phyloP scores from a whole-genome alignment of 2,113 vertebrate species.

The Notechis scutatus region DNA sequence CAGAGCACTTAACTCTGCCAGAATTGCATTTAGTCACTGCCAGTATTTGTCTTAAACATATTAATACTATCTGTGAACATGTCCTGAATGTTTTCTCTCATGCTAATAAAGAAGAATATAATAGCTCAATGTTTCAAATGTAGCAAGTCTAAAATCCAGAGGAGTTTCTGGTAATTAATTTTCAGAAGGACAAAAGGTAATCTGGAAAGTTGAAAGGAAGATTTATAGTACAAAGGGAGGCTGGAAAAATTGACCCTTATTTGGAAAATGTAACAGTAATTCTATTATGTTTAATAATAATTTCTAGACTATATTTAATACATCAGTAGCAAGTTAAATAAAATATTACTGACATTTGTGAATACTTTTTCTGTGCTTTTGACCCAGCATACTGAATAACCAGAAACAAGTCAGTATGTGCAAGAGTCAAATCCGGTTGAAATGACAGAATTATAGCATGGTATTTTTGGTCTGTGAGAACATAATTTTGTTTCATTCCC shows the following conservation, averaged over 20 bases:
- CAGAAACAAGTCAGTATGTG: conserved; percentile 20
- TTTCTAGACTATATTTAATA: conserved; percentile 10
- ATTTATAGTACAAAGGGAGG: neutral
- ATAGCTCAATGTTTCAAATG: conserved; percentile 48
- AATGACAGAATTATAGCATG: neutral
- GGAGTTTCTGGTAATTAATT: conserved; percentile 23
- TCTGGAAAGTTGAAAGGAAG: conserved; percentile 15
- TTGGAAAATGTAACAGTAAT: neutral
- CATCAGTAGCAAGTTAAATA: conserved; percentile 17
- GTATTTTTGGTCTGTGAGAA: neutral
- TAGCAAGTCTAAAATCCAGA: conserved; percentile 43
- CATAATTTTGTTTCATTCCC: neutral
- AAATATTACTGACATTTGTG: neutral
- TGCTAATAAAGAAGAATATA: conserved; percentile 45
- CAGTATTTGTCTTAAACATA: conserved; percentile 43
- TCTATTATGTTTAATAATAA: conserved; percentile 12
- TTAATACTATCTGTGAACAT: conserved; percentile 48
- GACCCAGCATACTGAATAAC: conserved; percentile 27
- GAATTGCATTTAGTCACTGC: conserved; percentile 45
- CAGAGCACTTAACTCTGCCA: conserved; percentile 30
- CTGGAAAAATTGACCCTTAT: conserved; percentile 4
- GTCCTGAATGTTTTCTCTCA: conserved; percentile 44
- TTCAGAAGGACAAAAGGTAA: conserved; percentile 3
- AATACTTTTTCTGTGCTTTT: conserved; percentile 20
- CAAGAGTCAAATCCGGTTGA: neutral